phyloP scores from a whole-genome alignment of 2,113 vertebrate species.

The Reinhardtius hippoglossoides region DNA sequence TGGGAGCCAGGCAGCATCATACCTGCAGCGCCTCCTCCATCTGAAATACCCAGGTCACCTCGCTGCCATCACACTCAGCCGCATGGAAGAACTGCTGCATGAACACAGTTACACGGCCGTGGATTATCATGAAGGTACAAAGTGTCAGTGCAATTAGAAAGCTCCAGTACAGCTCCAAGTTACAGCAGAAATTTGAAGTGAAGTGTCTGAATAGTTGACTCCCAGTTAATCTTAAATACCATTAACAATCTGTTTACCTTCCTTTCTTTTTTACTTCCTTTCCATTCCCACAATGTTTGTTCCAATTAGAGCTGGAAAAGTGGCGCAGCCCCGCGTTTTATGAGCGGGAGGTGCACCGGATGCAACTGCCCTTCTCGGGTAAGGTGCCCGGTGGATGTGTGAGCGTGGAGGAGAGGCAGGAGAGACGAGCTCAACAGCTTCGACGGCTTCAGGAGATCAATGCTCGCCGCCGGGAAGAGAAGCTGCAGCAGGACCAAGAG shows the following conservation, averaged over 20 bases:
- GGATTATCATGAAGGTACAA: conserved; percentile 90
- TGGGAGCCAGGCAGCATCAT: conserved; percentile 90
- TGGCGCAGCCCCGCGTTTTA: conserved; percentile 95
- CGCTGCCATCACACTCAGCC: conserved; percentile 91
- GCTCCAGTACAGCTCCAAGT: background rate
- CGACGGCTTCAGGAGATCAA: conserved; percentile 95
- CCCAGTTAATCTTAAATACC: background rate
- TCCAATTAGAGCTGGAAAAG: conserved; percentile 88
- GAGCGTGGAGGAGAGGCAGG: conserved; percentile 91
- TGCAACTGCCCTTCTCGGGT: conserved; percentile 94
- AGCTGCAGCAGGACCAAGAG: conserved; percentile 94
- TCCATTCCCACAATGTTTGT: background rate
- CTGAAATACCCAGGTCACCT: conserved; percentile 96
- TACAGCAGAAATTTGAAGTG: background rate
- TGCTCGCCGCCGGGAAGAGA: conserved; percentile 91
- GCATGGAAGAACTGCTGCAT: conserved; percentile 96
- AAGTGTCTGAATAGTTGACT: background rate
- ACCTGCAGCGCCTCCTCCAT: conserved; percentile 95
- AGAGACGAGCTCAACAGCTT: conserved; percentile 92
- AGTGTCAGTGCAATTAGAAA: too few relatives aligned
- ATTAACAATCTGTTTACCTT: background rate
- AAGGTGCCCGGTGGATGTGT: conserved; percentile 88
- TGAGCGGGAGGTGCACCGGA: conserved; percentile 91
- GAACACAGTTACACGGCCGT: conserved; percentile 92
- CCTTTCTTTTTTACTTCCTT: background rate